Conservation (phyloP, 2,888 invertebrate species). For the Epirrhoe tristata region DNA sequence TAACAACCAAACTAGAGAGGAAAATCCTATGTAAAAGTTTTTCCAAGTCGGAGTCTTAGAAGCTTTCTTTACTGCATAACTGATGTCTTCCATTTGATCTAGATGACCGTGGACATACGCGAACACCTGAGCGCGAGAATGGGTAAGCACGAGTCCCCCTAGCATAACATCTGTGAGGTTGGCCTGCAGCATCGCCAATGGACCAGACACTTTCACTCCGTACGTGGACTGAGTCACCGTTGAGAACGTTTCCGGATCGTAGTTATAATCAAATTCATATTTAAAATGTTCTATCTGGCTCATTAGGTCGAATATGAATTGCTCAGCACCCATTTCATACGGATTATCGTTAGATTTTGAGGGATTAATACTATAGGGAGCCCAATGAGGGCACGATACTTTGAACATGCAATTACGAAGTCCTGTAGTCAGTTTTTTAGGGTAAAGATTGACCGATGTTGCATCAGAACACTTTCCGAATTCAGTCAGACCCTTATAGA, state of each 20-base stretch:
- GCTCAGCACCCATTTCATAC: slow-evolving; percentile 49
- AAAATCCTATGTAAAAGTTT: slow-evolving; percentile 58
- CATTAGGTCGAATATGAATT: slow-evolving; percentile 54
- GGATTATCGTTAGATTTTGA: slow-evolving; percentile 11
- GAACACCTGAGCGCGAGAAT: slow-evolving; percentile 48
- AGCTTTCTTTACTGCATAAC: slow-evolving; percentile 56
- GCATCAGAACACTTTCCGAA: slow-evolving; percentile 57
- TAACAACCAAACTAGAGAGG: slow-evolving; percentile 53
- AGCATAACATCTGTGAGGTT: slow-evolving; percentile 48
- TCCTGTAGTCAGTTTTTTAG: slow-evolving; percentile 53
- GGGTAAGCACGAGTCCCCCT: slow-evolving; percentile 46
- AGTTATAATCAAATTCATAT: slow-evolving; percentile 51
- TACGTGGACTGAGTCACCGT: slow-evolving; percentile 45
- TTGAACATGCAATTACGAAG: slow-evolving; percentile 61
- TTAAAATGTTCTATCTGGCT: slow-evolving; percentile 56
- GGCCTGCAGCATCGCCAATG: slow-evolving; percentile 44
- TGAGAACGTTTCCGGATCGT: slow-evolving; percentile 49
- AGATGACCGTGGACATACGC: slow-evolving; percentile 54
- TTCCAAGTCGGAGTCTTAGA: slow-evolving; percentile 50
- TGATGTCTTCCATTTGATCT: slow-evolving; percentile 55
- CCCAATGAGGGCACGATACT: slow-evolving; percentile 56
- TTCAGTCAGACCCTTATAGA: slow-evolving; percentile 54
- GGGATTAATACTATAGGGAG: slow-evolving; percentile 58
- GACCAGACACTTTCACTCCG: slow-evolving; percentile 49
- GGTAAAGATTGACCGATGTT: slow-evolving; percentile 47